Evolutionary conservation across 2,888 invertebrate species (phyloP).

Genomic region (Mechanitis messenoides): DNA sequence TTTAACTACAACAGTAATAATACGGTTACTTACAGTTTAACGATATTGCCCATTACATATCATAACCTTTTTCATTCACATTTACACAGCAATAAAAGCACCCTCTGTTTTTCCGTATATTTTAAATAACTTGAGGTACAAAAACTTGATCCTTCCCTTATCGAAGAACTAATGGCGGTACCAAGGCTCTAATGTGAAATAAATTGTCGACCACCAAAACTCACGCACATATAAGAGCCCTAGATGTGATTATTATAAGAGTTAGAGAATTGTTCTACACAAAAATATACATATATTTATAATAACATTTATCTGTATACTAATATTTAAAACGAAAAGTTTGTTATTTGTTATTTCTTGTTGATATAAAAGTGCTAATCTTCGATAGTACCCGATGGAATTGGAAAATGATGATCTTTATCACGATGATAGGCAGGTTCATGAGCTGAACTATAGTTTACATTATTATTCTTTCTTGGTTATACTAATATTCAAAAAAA

Average conservation of each 20-base stretch:
- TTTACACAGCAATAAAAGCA: constrained; percentile 7
- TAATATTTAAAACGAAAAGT: too few relatives aligned
- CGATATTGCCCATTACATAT: neutral
- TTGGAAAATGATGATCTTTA: too few relatives aligned
- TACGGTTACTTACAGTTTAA: neutral
- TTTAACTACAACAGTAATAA: neutral
- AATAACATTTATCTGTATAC: too few relatives aligned
- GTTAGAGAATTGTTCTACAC: neutral
- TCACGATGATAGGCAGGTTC: too few relatives aligned
- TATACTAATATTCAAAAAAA: too few relatives aligned
- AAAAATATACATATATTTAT: too few relatives aligned
- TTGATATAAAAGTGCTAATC: too few relatives aligned
- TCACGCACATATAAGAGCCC: constrained; percentile 3
- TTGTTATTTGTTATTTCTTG: too few relatives aligned
- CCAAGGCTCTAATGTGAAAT: constrained; percentile 69
- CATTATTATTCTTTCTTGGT: too few relatives aligned
- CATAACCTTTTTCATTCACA: constrained; percentile 4
- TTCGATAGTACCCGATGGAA: too few relatives aligned
- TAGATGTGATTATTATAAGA: constrained; percentile 10
- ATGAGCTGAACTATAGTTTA: too few relatives aligned
- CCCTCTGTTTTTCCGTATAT: constrained; percentile 11
- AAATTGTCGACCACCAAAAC: constrained; percentile 55
- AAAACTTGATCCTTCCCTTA: constrained; percentile 23
- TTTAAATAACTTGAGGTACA: constrained; percentile 19
- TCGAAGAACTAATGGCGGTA: constrained; percentile 45